Evolutionary conservation across 2,113 vertebrate species (phyloP).

Genomic region (Serilophus lunatus): DNA sequence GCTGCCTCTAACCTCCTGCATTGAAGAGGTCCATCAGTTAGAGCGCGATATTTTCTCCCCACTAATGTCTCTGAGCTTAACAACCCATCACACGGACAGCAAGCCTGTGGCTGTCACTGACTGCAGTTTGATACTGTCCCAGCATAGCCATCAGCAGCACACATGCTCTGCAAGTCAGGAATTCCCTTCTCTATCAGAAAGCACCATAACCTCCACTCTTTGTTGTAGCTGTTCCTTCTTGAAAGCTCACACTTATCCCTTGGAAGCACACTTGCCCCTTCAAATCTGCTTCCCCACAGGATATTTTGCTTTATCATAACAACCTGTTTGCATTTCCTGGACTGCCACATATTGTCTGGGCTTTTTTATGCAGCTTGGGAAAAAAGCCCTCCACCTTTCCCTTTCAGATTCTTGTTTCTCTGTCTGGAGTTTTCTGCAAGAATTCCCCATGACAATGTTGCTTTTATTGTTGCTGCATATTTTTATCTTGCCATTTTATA

Average conservation of each 20-base stretch:
- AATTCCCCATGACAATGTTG: not conserved
- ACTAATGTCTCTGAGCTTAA: not conserved
- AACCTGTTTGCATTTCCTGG: constrained; percentile 52
- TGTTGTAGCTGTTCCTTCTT: not conserved
- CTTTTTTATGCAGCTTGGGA: not conserved
- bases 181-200: constrained; percentile 38
- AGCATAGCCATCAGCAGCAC: not conserved
- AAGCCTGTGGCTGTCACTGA: not conserved
- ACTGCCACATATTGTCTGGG: not conserved
- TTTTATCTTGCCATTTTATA: constrained; percentile 16
- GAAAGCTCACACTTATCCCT: constrained; percentile 49
- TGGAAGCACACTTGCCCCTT: constrained; percentile 25
- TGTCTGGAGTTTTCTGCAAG: constrained; percentile 3
- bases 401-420: not conserved
- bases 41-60: not conserved
- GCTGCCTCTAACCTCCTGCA: not conserved
- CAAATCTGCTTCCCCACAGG: constrained; percentile 25
- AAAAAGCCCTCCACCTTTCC: not conserved
- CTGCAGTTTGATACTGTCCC: not conserved
- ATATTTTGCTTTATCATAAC: constrained; percentile 34
- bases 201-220: constrained; percentile 9
- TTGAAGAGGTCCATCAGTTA: not conserved
- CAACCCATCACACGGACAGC: not conserved
- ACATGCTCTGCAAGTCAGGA: constrained; percentile 8
- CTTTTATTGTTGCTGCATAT: not conserved